Percentiles rank a stretch among this genome's conserved stretches.
Conservation (phyloP, 2,113 vertebrate species). For the Ammodytes marinus region DNA sequence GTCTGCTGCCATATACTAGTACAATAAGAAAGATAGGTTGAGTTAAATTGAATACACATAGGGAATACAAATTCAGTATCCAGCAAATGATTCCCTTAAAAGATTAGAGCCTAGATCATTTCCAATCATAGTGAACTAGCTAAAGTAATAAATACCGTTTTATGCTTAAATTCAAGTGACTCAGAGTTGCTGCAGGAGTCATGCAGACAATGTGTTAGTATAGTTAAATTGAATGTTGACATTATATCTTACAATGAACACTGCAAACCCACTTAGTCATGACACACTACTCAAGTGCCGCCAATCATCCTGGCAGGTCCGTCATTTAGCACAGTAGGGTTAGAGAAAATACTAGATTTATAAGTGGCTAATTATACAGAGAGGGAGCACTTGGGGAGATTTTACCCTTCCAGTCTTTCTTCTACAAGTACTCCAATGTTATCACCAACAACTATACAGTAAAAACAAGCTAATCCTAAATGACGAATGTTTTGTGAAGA, state of each 20-base stretch:
- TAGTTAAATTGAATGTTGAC: constrained; percentile 64
- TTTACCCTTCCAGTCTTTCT: constrained; percentile 13
- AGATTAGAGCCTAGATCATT: background rate
- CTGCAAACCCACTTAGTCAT: constrained; percentile 61
- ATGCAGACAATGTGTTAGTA: constrained; percentile 46
- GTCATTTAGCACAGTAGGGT: constrained; percentile 71
- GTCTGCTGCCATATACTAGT: background rate
- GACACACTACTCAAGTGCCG: constrained; percentile 59
- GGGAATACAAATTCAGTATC: background rate
- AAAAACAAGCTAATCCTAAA: constrained; percentile 18
- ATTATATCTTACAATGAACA: constrained; percentile 52
- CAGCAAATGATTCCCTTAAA: background rate
- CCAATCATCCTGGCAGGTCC: constrained; percentile 72
- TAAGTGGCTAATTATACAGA: constrained; percentile 55
- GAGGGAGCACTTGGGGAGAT: constrained; percentile 10
- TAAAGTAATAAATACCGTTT: constrained; percentile 5
- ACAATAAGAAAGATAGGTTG: background rate
- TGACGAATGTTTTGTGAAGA: background rate
- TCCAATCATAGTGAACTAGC: background rate
- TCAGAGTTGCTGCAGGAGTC: constrained; percentile 26
- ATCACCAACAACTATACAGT: constrained; percentile 12
- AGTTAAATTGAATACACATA: background rate
- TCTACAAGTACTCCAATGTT: background rate
- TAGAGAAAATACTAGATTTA: constrained; percentile 45
- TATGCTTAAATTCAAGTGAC: constrained; percentile 16